Conservation (phyloP, 2,113 vertebrate genomes). For the Pangasianodon hypophthalmus region DNA sequence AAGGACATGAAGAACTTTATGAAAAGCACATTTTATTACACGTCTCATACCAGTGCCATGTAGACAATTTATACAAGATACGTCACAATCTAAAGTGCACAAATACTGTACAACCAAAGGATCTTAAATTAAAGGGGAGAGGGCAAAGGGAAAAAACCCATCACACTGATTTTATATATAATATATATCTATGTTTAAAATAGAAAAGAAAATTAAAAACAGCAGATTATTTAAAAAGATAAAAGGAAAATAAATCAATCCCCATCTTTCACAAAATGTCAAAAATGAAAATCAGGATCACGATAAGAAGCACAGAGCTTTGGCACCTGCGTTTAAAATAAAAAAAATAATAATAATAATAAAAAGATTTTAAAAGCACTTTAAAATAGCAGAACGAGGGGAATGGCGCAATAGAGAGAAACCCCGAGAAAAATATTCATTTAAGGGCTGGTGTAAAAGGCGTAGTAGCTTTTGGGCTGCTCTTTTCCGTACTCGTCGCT, state of each 20-base stretch:
- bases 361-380: constrained; percentile 55
- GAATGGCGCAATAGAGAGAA: constrained; percentile 37
- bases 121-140: constrained; percentile 80
- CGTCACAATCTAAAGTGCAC: constrained; percentile 93
- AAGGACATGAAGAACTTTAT: constrained; percentile 63
- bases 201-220: constrained; percentile 63
- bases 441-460: constrained; percentile 96
- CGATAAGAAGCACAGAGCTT: constrained; percentile 85
- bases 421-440: constrained; percentile 37
- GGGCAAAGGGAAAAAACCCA: constrained; percentile 40
- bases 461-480: constrained; percentile 94
- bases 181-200: constrained; percentile 45
- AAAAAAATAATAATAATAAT: constrained; percentile 67
- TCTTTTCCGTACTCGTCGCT: constrained; percentile 94
- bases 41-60: constrained; percentile 80
- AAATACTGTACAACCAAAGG: constrained; percentile 82
- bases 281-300: constrained; percentile 65
- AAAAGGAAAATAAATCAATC: constrained; percentile 44
- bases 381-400: constrained; percentile 57
- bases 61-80: constrained; percentile 87
- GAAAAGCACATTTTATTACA: constrained; percentile 78
- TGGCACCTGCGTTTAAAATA: constrained; percentile 87
- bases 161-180: constrained; percentile 49
- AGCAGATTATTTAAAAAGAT: constrained; percentile 71
- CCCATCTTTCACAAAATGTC: constrained; percentile 49